A percentile compares a stretch with the other conserved stretches of the same genome.
These are phyloP conservation scores for Mamestra brassicae DNA, from an alignment of 2,888 invertebrate species.

Conservation along the genomic window DNA sequence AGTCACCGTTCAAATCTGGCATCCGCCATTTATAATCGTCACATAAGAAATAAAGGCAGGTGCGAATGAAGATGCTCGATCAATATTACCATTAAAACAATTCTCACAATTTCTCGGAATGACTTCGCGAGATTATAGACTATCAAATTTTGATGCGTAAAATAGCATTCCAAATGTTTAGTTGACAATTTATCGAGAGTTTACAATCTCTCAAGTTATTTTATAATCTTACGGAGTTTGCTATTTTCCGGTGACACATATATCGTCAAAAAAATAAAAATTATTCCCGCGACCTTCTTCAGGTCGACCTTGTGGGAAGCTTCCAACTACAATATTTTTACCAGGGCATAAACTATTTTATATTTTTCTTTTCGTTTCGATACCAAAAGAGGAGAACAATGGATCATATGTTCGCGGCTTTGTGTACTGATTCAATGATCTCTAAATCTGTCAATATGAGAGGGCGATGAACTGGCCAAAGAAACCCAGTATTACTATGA, in stretches of 20 bases:
- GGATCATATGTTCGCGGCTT: slow-evolving; percentile 1
- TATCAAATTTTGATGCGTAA: too few species aligned
- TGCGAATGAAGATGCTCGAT: slow-evolving; percentile 19
- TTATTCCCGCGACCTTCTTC: not conserved
- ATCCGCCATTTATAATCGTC: slow-evolving; percentile 38
- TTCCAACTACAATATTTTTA: not conserved
- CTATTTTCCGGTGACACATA: too few species aligned
- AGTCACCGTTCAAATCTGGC: slow-evolving; percentile 28
- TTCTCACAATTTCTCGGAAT: too few species aligned
- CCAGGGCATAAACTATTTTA: too few species aligned
- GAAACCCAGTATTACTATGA: not conserved
- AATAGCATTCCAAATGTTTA: too few species aligned
- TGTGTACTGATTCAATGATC: slow-evolving; percentile 14
- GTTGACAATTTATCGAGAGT: too few species aligned
- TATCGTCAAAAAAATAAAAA: not conserved
- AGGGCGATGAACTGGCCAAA: slow-evolving; percentile 14
- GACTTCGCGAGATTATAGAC: too few species aligned
- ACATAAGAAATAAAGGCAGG: slow-evolving; percentile 32
- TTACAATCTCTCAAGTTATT: too few species aligned
- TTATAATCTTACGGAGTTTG: too few species aligned
- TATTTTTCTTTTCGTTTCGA: not conserved
- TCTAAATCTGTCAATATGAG: slow-evolving; percentile 5
- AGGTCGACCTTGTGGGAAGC: not conserved
- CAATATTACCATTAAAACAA: not conserved
- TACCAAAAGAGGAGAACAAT: not conserved